Percentiles rank a stretch among this genome's conserved stretches.
These are phyloP conservation scores for Leucoma salicis DNA, from an alignment of 2,888 invertebrate species.

Conservation along the genomic window DNA sequence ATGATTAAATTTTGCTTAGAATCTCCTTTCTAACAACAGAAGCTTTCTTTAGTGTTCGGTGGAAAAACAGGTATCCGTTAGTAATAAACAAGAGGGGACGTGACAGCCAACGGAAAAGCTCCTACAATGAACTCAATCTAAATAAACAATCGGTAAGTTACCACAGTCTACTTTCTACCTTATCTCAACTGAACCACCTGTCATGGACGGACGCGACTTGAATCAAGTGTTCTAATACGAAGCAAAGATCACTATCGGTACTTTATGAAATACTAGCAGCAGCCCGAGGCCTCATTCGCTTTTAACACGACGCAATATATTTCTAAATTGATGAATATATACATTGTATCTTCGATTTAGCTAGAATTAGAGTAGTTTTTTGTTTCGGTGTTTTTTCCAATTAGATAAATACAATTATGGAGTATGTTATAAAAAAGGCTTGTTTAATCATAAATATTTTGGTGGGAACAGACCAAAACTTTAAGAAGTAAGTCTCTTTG, in stretches of 20 bases:
- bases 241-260: conserved; percentile 31
- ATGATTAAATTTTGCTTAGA: neutral
- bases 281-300: neutral
- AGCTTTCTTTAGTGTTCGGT: conserved; percentile 13
- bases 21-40: neutral
- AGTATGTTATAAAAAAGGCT: too few relatives aligned
- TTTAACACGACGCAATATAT: neutral
- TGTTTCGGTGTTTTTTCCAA: too few relatives aligned
- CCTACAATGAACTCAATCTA: conserved; percentile 36
- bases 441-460: too few relatives aligned
- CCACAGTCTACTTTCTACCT: conserved; percentile 44
- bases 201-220: conserved; percentile 32
- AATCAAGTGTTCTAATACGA: conserved; percentile 30
- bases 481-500: too few relatives aligned
- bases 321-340: neutral
- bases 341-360: too few relatives aligned
- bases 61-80: conserved; percentile 5
- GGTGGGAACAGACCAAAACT: too few relatives aligned
- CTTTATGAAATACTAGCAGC: conserved; percentile 12
- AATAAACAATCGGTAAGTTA: conserved; percentile 47
- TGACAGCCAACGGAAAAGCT: conserved; percentile 26
- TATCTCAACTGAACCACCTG: conserved; percentile 41
- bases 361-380: too few relatives aligned
- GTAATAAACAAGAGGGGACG: conserved; percentile 24
- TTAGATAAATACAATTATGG: too few relatives aligned